Evolutionary conservation across 2,113 vertebrate genomes (phyloP).

Genomic region (Gopherus evgoodei): DNA sequence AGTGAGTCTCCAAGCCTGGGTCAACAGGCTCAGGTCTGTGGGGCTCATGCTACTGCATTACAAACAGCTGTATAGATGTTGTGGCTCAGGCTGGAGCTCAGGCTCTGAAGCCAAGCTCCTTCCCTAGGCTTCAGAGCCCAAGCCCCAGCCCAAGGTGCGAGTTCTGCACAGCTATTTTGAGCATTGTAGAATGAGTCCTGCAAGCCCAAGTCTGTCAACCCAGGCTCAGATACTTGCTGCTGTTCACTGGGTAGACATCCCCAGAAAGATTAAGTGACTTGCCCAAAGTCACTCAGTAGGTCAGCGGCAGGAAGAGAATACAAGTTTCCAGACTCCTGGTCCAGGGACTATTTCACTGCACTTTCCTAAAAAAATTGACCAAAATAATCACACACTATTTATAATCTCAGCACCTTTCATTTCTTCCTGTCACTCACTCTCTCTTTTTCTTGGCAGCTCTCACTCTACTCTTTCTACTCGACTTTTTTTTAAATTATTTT

Average conservation of each 20-base stretch:
- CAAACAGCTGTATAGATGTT: too few relatives aligned
- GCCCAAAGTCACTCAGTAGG: background rate
- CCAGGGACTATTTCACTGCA: background rate
- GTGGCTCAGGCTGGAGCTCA: too few relatives aligned
- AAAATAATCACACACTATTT: background rate
- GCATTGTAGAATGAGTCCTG: background rate
- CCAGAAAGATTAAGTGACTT: background rate
- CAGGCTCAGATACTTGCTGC: background rate
- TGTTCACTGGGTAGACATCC: background rate
- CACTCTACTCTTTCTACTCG: background rate
- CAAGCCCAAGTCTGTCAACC: background rate
- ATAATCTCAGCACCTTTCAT: background rate
- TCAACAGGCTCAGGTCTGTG: background rate
- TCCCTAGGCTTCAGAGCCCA: background rate
- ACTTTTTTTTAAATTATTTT: background rate
- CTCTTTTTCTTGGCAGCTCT: background rate
- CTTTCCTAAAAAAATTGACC: background rate
- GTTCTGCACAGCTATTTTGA: background rate
- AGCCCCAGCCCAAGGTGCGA: background rate
- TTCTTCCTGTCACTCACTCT: background rate
- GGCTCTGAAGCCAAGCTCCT: background rate
- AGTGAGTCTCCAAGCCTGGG: accelerated
- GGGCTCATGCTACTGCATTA: too few relatives aligned
- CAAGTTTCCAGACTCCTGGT: background rate
- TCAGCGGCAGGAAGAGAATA: background rate